phyloP scores from a whole-genome alignment of 2,888 invertebrate species.

The Helobdella robusta region DNA sequence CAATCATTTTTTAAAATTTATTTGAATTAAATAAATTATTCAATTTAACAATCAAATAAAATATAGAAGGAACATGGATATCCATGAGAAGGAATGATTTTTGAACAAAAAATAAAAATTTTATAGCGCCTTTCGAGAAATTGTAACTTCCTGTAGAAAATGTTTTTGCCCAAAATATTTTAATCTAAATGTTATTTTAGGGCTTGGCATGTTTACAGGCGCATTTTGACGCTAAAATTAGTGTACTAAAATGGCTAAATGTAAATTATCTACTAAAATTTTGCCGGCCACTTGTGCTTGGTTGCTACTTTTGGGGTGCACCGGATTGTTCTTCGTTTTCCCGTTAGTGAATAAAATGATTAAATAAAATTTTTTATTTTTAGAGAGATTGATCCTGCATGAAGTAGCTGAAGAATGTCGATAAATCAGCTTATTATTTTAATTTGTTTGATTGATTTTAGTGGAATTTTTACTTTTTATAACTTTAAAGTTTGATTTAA shows the following conservation, averaged over 20 bases:
- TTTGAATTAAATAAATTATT: too few species aligned
- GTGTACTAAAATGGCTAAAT: slow-evolving; percentile 31
- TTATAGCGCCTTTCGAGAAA: too few species aligned
- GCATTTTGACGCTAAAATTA: slow-evolving; percentile 11
- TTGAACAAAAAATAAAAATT: too few species aligned
- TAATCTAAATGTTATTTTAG: neutral
- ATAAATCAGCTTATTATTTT: neutral
- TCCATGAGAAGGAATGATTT: too few species aligned
- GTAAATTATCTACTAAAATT: slow-evolving; percentile 34
- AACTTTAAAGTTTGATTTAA: too few species aligned
- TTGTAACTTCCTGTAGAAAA: neutral
- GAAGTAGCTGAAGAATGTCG: neutral
- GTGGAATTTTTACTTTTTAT: too few species aligned
- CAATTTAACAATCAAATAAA: too few species aligned
- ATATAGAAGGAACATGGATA: too few species aligned
- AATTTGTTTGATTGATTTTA: neutral
- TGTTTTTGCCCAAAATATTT: neutral
- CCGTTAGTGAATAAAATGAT: slow-evolving; percentile 66
- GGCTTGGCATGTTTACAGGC: too few species aligned
- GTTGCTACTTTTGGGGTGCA: slow-evolving; percentile 83
- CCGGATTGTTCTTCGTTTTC: slow-evolving; percentile 88
- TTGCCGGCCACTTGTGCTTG: slow-evolving; percentile 92
- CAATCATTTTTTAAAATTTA: too few species aligned
- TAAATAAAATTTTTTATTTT: neutral
- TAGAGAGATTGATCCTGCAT: too few species aligned